Conservation (phyloP, 1,140 invertebrate genomes). For the Panagrolaimus sp. region DNA sequence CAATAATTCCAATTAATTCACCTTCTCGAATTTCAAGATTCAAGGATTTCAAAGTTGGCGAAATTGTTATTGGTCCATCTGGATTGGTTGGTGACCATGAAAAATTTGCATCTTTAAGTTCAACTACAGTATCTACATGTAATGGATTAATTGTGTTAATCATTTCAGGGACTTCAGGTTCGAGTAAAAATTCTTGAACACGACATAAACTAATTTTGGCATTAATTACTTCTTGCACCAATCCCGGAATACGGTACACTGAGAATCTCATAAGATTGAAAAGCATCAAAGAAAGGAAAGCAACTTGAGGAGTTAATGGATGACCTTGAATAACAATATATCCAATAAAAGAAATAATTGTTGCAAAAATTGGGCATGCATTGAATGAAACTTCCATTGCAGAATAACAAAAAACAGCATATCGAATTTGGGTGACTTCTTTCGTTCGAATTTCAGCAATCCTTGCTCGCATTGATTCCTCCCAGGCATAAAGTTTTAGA, state of each 20-base stretch:
- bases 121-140: conserved; percentile 10
- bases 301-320: conserved; percentile 65
- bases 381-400: not conserved
- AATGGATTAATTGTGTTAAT: not conserved
- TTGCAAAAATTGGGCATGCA: not conserved
- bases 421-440: not conserved
- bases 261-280: conserved; percentile 2
- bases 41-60: conserved; percentile 29
- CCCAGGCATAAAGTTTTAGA: conserved; percentile 84
- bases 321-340: conserved; percentile 55
- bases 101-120: conserved; percentile 30
- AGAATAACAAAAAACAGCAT: conserved; percentile 2
- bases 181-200: conserved; percentile 30
- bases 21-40: conserved; percentile 59
- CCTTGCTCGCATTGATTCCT: conserved; percentile 64
- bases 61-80: no score
- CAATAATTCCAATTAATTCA: conserved; percentile 72
- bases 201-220: conserved; percentile 11
- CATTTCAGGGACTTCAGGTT: conserved; percentile 22
- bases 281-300: conserved; percentile 65
- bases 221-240: not conserved
- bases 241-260: not conserved
- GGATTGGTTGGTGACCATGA: conserved; percentile 25
- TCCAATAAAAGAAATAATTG: conserved; percentile 27
- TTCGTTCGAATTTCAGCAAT: not conserved